These are phyloP conservation scores for Spodoptera picta DNA, from an alignment of 2,888 invertebrate species.

Conservation along the genomic window DNA sequence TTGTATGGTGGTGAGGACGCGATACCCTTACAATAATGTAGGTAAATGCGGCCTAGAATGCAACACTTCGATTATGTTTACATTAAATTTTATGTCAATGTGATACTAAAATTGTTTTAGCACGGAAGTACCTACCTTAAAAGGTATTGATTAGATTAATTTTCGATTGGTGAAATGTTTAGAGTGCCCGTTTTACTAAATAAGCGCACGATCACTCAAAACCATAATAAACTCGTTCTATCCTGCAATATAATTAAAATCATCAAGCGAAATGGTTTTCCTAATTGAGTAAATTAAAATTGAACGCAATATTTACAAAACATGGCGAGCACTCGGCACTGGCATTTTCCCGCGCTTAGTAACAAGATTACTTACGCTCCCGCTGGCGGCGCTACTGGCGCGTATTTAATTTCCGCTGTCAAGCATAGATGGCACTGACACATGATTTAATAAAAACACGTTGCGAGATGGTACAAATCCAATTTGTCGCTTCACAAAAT, in stretches of 20 bases:
- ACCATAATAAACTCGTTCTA: too few species aligned
- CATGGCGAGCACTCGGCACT: background rate
- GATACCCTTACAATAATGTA: slow-evolving; percentile 63
- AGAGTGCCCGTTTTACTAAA: too few species aligned
- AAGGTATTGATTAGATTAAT: slow-evolving; percentile 27
- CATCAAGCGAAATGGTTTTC: too few species aligned
- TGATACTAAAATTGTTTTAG: slow-evolving; percentile 16
- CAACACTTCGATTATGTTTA: slow-evolving; percentile 30
- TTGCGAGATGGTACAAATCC: slow-evolving; percentile 57
- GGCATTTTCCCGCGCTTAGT: slow-evolving; percentile 43
- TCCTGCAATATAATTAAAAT: too few species aligned
- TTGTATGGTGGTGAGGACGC: slow-evolving; percentile 63
- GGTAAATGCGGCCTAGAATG: slow-evolving; percentile 66
- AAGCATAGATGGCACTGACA: slow-evolving; percentile 73
- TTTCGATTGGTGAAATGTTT: background rate
- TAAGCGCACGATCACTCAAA: too few species aligned
- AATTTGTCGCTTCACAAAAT: slow-evolving; percentile 67
- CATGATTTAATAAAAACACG: slow-evolving; percentile 67
- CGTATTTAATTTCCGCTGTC: slow-evolving; percentile 65
- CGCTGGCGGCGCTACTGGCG: slow-evolving; percentile 50
- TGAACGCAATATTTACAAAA: too few species aligned
- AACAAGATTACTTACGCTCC: slow-evolving; percentile 41
- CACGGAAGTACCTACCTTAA: slow-evolving; percentile 1
- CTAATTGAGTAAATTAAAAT: too few species aligned
- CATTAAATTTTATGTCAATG: slow-evolving; percentile 24